Conservation (phyloP, 2,797 vertebrate species). For the Megaceryle alcyon region DNA sequence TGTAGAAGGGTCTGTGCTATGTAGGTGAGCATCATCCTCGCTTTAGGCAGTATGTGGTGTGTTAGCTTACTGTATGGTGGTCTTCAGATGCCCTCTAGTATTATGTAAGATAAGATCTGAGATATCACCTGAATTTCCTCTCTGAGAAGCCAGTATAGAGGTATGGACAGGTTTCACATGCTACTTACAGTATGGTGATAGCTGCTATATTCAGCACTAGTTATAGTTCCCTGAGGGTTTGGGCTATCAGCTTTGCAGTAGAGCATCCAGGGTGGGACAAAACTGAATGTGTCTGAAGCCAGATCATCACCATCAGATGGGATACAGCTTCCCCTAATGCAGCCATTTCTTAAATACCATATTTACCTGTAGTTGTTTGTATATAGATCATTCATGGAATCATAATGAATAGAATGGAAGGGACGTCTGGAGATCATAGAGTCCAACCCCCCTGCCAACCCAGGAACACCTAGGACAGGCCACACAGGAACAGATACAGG, state of each 20-base stretch:
- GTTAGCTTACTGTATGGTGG: neutral
- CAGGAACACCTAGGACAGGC: too few species aligned
- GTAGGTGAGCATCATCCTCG: neutral
- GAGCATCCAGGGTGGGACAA: neutral
- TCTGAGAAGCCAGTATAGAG: neutral
- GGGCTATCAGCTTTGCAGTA: neutral
- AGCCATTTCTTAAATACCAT: neutral
- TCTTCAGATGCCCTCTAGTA: neutral
- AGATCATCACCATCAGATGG: neutral
- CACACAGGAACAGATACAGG: too few species aligned
- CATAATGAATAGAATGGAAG: too few species aligned
- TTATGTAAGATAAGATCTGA: neutral
- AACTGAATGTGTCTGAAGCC: neutral
- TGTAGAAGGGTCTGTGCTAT: neutral
- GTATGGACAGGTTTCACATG: neutral
- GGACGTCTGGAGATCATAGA: too few species aligned
- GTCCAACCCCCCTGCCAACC: too few species aligned
- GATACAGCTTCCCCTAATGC: neutral
- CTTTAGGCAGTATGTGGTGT: neutral
- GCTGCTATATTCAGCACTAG: neutral
- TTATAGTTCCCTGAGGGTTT: neutral
- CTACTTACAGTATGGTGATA: neutral
- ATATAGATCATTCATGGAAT: neutral
- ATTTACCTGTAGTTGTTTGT: neutral
- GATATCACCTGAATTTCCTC: neutral